Percentiles rank a stretch among this genome's conserved stretches.
Conservation (phyloP, 2,797 vertebrate genomes). For the Pteropus rufus region DNA sequence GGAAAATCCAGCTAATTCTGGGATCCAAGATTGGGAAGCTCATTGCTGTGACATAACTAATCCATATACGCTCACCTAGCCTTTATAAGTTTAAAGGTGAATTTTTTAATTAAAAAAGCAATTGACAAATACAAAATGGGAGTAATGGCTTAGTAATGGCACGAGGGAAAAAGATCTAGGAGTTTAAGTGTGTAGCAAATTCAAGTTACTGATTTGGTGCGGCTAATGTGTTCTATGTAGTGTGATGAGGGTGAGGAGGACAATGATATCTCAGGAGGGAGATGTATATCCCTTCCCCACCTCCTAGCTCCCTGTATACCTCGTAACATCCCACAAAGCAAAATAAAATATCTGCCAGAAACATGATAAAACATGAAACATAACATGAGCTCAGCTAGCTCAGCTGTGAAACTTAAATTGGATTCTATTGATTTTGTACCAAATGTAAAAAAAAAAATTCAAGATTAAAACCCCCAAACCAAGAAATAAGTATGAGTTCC, state of each 20-base stretch:
- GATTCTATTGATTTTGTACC: neutral
- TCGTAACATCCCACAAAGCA: neutral
- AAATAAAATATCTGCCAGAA: neutral
- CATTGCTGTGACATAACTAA: neutral
- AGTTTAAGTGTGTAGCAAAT: neutral
- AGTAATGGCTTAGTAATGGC: neutral
- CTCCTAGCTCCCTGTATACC: neutral
- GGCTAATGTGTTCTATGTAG: neutral
- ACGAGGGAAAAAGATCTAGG: neutral
- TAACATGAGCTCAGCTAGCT: neutral
- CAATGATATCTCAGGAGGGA: neutral
- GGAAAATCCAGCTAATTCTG: neutral
- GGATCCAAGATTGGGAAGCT: neutral
- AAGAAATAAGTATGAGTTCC: neutral
- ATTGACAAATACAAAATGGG: neutral
- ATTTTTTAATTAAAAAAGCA: neutral
- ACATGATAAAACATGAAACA: neutral
- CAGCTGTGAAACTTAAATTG: neutral
- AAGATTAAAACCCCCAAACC: neutral
- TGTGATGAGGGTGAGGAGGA: neutral
- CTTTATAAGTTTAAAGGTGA: neutral
- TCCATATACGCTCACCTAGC: neutral
- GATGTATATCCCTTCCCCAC: neutral
- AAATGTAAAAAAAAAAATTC: conserved; percentile 1
- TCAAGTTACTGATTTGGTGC: neutral